Evolutionary conservation across 2,113 vertebrate species (phyloP), one percentile per base, ranked within the genome.

Genomic region (Pachycephala philippinensis): DNA sequence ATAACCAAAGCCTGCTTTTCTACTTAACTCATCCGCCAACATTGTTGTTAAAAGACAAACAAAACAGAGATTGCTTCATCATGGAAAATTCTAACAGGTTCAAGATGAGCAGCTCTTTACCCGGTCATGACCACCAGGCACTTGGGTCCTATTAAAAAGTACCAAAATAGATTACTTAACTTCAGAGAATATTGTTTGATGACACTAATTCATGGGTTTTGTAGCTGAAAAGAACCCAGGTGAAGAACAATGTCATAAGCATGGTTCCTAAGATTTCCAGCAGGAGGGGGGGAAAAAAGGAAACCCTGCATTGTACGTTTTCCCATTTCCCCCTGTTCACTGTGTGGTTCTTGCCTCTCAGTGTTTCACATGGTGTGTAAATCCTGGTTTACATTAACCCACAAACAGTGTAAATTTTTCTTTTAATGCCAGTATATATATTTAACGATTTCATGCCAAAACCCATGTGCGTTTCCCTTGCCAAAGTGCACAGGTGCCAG

Each of bases 391-490:
- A 60, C 23, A 23, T 54, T 63, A 74, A 68, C 9, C 49, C 77
- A 61, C 19, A 53, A 78, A 47, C 15, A 70, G 9, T 33, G 28
- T 8, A 7, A 11, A 30, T 57, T 53, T 15, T 47, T 15, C 37
- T 65, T 77, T 70, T 54, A 23, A 50, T 68, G 64, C 30, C 45
- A 52, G 3, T 20, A 42, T 22, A 45, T 42, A 61, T 24, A 86
- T 77, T 83, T 47, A 59, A 22, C 0, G 0, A 50, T 68, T 82
- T 71, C 56, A n/a, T 27, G 76, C 83, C 84, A 95, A 70, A 74
- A 74, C 12, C 11, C 9, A 85, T 0, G 0, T 0, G 2, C 7
- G 1, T 35, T 37, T 23, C 79, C 52, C 63, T 33, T 80, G 88
- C 81, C 94, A 76, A 82, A 89, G 60, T 4, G 35, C 64, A 27